A percentile compares a stretch with the other conserved stretches of the same genome.
Conservation (phyloP, 2,888 invertebrate genomes). For the Philopedon plagiatum region DNA sequence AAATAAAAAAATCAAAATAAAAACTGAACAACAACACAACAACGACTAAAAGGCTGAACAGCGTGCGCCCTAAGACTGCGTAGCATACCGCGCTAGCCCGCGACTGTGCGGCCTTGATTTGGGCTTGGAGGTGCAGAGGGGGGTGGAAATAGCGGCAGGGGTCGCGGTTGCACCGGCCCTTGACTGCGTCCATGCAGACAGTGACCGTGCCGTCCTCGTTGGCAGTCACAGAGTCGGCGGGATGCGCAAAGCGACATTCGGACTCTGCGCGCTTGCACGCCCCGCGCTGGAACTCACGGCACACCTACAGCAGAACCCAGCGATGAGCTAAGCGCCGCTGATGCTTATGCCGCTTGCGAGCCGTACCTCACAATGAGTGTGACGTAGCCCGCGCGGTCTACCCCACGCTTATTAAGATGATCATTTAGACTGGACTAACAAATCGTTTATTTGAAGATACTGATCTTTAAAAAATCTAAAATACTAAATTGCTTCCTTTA, state of each 20-base stretch:
- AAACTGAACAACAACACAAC: constrained; percentile 54
- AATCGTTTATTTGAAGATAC: neutral
- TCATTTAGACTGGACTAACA: constrained; percentile 17
- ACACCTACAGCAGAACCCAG: constrained; percentile 81
- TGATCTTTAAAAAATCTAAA: too few species aligned
- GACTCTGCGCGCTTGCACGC: constrained; percentile 97
- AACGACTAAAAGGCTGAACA: constrained; percentile 61
- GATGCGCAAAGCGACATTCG: constrained; percentile 99
- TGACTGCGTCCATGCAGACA: constrained; percentile 99
- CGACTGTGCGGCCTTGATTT: constrained; percentile 98
- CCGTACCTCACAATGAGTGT: neutral
- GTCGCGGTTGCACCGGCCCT: constrained; percentile 98
- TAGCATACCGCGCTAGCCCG: constrained; percentile 90
- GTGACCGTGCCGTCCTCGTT: constrained; percentile 99
- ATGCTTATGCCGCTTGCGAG: constrained; percentile 49
- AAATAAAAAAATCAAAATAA: constrained; percentile 50
- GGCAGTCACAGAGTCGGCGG: constrained; percentile 95
- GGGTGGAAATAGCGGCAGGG: constrained; percentile 99
- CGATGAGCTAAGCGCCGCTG: constrained; percentile 48
- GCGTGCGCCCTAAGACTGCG: constrained; percentile 72
- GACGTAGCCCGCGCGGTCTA: constrained; percentile 7
- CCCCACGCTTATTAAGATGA: constrained; percentile 33
- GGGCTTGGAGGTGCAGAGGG: constrained; percentile 99
- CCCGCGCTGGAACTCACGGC: constrained; percentile 99
- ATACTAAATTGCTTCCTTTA: too few species aligned